phyloP scores from a whole-genome alignment of 1,140 invertebrate genomes.

The Drosophila pseudoananassae region DNA sequence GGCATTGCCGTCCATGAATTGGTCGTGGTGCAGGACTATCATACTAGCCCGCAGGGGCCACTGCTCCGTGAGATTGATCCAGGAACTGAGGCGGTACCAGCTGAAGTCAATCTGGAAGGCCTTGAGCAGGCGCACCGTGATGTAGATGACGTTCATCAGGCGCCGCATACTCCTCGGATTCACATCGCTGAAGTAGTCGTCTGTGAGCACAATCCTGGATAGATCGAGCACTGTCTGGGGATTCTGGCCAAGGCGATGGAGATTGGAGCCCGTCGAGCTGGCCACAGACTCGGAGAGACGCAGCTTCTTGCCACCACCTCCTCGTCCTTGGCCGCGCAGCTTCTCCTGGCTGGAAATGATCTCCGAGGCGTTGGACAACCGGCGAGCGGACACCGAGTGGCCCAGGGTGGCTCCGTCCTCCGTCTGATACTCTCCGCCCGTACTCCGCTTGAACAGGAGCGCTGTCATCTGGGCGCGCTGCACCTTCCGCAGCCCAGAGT shows the following conservation, averaged over 20 bases:
- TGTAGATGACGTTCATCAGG: slow-evolving; percentile 98
- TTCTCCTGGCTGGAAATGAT: slow-evolving; percentile 92
- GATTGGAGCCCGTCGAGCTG: slow-evolving; percentile 94
- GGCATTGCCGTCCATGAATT: slow-evolving; percentile 92
- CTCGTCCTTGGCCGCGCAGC: slow-evolving; percentile 76
- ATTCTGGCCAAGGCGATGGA: slow-evolving; percentile 89
- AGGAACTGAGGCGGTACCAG: slow-evolving; percentile 98
- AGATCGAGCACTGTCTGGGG: slow-evolving; percentile 88
- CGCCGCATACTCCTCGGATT: slow-evolving; percentile 98
- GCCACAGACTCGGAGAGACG: slow-evolving; percentile 94
- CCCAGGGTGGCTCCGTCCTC: slow-evolving; percentile 84
- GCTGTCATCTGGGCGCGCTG: slow-evolving; percentile 94
- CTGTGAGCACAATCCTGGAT: slow-evolving; percentile 94
- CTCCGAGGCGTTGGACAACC: slow-evolving; percentile 91
- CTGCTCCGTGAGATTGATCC: slow-evolving; percentile 99
- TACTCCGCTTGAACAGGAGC: slow-evolving; percentile 82
- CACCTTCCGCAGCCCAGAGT: slow-evolving; percentile 95
- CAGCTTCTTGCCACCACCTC: slow-evolving; percentile 88
- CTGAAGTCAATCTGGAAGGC: slow-evolving; percentile 99
- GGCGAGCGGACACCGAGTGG: slow-evolving; percentile 88
- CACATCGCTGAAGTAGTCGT: slow-evolving; percentile 98
- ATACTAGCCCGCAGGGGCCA: slow-evolving; percentile 99
- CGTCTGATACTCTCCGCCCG: slow-evolving; percentile 64
- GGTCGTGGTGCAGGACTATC: slow-evolving; percentile 97
- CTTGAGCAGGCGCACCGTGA: slow-evolving; percentile 97